Percentiles rank a stretch among this genome's conserved stretches.
Conservation (phyloP, 2,888 invertebrate genomes). For the Incurvaria masculella region DNA sequence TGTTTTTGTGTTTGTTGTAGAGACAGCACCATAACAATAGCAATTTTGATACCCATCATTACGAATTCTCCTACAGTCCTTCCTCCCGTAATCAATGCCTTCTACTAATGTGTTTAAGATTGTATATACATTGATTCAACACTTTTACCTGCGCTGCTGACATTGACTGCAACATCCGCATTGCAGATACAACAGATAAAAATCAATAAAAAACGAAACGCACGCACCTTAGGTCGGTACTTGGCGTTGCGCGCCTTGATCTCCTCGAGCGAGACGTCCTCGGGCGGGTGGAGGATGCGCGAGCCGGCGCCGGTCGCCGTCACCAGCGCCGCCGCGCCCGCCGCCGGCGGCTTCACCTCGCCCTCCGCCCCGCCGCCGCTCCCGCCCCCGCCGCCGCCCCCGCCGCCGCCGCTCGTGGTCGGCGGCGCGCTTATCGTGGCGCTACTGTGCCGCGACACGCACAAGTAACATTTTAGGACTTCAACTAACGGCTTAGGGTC, state of each 20-base stretch:
- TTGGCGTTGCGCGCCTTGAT: slow-evolving; percentile 67
- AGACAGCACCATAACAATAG: no score
- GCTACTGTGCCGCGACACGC: slow-evolving; percentile 55
- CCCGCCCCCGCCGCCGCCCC: slow-evolving; percentile 31
- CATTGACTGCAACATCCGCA: no score
- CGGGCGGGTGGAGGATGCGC: slow-evolving; percentile 90
- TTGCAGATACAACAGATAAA: no score
- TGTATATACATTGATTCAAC: no score
- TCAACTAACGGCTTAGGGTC: no score
- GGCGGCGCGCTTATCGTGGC: slow-evolving; percentile 78
- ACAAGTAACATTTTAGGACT: background rate
- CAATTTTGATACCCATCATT: no score
- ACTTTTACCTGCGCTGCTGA: no score
- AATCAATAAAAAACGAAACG: no score
- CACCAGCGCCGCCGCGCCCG: slow-evolving; percentile 54
- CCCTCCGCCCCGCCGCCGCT: slow-evolving; percentile 41
- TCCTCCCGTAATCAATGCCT: no score
- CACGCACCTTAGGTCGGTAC: slow-evolving; percentile 50
- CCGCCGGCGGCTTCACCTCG: slow-evolving; percentile 39
- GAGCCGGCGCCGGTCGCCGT: slow-evolving; percentile 81
- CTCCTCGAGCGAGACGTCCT: slow-evolving; percentile 89
- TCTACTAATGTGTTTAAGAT: no score
- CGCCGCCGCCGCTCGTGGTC: slow-evolving; percentile 42
- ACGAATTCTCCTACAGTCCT: no score
- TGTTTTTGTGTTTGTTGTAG: no score